Evolutionary conservation across 2,888 invertebrate genomes (phyloP).

Genomic region (Cancer borealis): DNA sequence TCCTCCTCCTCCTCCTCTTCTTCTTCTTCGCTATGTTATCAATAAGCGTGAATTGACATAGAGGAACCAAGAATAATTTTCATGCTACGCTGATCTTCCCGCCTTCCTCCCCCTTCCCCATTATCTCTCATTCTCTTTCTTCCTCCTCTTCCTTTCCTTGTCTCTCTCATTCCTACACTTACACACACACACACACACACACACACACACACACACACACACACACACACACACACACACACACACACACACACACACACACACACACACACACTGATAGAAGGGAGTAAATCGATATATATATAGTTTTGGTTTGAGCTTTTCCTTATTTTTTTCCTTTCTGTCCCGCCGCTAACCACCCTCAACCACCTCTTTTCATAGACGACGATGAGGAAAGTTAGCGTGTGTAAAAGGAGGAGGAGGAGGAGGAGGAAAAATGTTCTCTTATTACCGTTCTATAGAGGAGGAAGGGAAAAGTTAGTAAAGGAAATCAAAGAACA

Average conservation of each 20-base stretch:
- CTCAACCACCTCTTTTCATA: not conserved
- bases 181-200: not conserved
- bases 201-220: constrained; percentile 1
- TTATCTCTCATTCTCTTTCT: not conserved
- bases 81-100: not conserved
- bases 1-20: not conserved
- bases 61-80: too few species aligned
- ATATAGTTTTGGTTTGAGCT: too few species aligned
- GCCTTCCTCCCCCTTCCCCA: not conserved
- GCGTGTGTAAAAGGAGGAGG: not conserved
- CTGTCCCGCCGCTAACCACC: not conserved
- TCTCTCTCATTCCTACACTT: not conserved
- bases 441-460: not conserved
- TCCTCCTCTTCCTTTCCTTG: not conserved
- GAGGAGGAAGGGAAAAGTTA: not conserved
- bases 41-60: too few species aligned
- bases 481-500: not conserved
- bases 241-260: constrained; percentile 20
- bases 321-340: too few species aligned
- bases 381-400: not conserved
- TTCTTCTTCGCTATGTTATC: not conserved
- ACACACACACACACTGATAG: not conserved
- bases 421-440: not conserved
- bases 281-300: too few species aligned
- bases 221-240: constrained; percentile 12